Base-by-base conservation (phyloP, 2,888 invertebrate genomes). In the Carabus problematicus region DNA sequence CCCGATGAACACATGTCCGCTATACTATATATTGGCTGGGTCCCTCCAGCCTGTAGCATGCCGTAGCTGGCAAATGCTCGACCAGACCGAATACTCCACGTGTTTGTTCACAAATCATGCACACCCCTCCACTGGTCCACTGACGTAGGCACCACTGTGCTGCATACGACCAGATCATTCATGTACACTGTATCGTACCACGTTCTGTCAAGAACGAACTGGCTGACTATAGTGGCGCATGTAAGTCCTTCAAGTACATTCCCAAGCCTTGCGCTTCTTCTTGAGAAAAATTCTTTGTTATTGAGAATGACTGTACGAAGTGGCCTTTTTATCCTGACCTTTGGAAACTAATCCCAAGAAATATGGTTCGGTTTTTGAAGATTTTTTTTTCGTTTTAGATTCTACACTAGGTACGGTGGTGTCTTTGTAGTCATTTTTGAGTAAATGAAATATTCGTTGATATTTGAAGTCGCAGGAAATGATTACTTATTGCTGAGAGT, bases 1-100 rank as follows among this genome's bases (percentile, higher is more conserved):
- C 67, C 71, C 68, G 41, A 58, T 19, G 72, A 71, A 73, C 72
- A 59, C 42, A 69, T 69, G 68, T 43, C 55, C 67, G 71, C 71
- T 71, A 60, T 69, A 72, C 72, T 71, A 73, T 73, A 73, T 73
- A 72, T 73, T 73, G 72, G 73, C 70, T 72, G 73, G 73, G 73
- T 72, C 71, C 71, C 71, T 72, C 72, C 70, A 70, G 68, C 72
- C 55, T 61, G 61, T 61, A 61, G 61, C 61, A 61, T 61, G 61
- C 61, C 61, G 8, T 61, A 61, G 61, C 61, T 19, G 47, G 39
- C 56, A 56, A n/a, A n/a, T 56, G 29, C n/a, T 29, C 16, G 61
- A 19, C 29, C 61, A 61, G 8, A 18, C 12, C 29, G 45, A 47
- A 19, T 39, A 45, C 29, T 47, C 19, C 7, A 4, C n/a, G 19